These are phyloP conservation scores for Notolepis coatsorum DNA, from an alignment of 2,797 vertebrate genomes.

Conservation along the genomic window DNA sequence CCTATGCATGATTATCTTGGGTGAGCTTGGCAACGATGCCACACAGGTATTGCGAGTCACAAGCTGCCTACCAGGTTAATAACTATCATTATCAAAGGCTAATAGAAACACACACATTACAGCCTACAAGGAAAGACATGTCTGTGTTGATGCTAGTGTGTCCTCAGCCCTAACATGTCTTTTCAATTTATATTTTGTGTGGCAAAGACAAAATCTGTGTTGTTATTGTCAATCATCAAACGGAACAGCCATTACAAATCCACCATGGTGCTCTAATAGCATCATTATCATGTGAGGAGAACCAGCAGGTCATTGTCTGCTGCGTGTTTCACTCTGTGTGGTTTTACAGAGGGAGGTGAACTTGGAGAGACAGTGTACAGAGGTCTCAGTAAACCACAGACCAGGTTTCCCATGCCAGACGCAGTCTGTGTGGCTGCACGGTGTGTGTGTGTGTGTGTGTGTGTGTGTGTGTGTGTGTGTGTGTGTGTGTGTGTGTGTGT, in stretches of 20 bases:
- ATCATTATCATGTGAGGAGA: slow-evolving; percentile 5
- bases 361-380: slow-evolving; percentile 62
- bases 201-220: too few relatives aligned
- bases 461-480: slow-evolving; percentile 5
- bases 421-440: slow-evolving; percentile 26
- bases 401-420: slow-evolving; percentile 32
- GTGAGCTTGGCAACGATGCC: slow-evolving; percentile 30
- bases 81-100: neutral
- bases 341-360: slow-evolving; percentile 51
- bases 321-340: slow-evolving; percentile 43
- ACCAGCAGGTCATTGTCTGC: slow-evolving; percentile 9
- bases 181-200: too few relatives aligned
- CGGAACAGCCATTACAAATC: too few relatives aligned
- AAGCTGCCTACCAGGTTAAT: neutral
- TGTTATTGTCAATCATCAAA: too few relatives aligned
- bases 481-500: neutral
- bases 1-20: slow-evolving; percentile 36
- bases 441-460: neutral
- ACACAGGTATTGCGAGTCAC: slow-evolving; percentile 33
- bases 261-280: neutral
- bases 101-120: too few relatives aligned
- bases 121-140: too few relatives aligned
- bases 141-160: too few relatives aligned
- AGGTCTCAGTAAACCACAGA: slow-evolving; percentile 12
- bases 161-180: too few relatives aligned